phyloP scores from a whole-genome alignment of 2,113 vertebrate species.

The Callipepla squamata region DNA sequence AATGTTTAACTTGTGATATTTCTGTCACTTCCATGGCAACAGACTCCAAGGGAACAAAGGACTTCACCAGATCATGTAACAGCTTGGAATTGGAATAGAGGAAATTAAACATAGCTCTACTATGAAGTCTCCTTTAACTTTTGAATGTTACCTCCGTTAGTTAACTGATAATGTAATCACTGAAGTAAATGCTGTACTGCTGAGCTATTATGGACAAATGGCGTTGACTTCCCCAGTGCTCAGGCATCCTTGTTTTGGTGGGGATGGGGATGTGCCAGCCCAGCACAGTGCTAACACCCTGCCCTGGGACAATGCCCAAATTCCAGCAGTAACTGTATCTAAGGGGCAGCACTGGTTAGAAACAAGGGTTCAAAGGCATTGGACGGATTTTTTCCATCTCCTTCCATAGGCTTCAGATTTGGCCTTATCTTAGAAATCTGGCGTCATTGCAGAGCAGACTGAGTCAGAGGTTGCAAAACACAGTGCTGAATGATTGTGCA shows the following conservation, averaged over 20 bases:
- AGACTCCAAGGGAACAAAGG: neutral
- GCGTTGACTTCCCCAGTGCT: neutral
- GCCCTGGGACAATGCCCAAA: neutral
- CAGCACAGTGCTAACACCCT: neutral
- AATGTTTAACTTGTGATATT: constrained; percentile 23
- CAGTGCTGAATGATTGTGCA: neutral
- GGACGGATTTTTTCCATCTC: neutral
- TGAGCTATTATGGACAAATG: neutral
- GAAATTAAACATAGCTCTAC: neutral
- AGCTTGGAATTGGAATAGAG: neutral
- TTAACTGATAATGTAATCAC: constrained; percentile 13
- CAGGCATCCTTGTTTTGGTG: neutral
- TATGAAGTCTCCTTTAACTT: neutral
- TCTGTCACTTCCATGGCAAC: constrained; percentile 65
- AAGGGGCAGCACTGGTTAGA: neutral
- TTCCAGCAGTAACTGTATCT: neutral
- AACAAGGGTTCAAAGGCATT: neutral
- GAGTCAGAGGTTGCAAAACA: neutral
- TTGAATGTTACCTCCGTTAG: constrained; percentile 4
- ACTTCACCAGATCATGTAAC: neutral
- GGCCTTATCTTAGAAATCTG: neutral
- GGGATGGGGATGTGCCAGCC: neutral
- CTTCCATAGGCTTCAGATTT: neutral
- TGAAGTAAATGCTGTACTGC: constrained; percentile 4
- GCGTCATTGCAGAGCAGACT: neutral